phyloP scores from a whole-genome alignment of 2,113 vertebrate species.

The Panthera uncia region DNA sequence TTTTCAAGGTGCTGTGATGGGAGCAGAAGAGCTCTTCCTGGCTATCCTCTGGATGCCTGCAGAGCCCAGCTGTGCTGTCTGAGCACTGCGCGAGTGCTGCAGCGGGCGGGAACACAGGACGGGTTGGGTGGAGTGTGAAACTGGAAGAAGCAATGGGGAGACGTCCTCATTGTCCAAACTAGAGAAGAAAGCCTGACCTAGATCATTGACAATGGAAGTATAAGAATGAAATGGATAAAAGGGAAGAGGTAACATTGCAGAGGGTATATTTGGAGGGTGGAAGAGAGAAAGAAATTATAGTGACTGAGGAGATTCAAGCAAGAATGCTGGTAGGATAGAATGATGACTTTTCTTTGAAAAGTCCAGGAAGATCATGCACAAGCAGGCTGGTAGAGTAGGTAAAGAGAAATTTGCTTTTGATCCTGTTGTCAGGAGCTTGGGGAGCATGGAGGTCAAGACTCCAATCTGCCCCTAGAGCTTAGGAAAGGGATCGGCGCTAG shows the following conservation, averaged over 20 bases:
- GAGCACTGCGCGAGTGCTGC: fast-evolving
- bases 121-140: background rate
- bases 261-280: background rate
- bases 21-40: background rate
- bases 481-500: background rate
- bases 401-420: background rate
- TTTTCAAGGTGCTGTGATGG: fast-evolving
- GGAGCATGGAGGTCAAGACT: background rate
- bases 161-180: background rate
- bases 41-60: background rate
- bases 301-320: background rate
- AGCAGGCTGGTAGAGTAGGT: background rate
- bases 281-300: background rate
- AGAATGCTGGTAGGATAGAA: background rate
- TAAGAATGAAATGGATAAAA: background rate
- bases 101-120: fast-evolving
- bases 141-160: background rate
- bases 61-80: background rate
- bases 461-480: background rate
- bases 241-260: background rate
- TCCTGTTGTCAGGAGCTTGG: background rate
- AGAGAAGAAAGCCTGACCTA: background rate
- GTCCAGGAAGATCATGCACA: background rate
- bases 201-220: background rate
- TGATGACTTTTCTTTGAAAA: background rate